phyloP scores from a whole-genome alignment of 1,140 invertebrate species.

The Drosophila grimshawi region DNA sequence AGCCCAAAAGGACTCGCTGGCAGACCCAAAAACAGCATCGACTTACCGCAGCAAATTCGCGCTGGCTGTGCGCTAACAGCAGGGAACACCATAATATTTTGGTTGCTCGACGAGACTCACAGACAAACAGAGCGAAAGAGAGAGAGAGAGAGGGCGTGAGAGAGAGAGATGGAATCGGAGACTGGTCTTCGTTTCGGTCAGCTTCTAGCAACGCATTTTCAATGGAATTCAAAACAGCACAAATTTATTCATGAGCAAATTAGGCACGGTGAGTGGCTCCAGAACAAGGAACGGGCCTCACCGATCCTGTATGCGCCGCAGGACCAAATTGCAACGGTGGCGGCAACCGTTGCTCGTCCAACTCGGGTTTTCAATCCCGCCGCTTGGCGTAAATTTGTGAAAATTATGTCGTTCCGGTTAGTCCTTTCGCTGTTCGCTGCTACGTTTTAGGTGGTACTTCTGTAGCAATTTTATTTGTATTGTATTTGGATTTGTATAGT shows the following conservation, averaged over 20 bases:
- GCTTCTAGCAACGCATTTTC: slow-evolving; percentile 35
- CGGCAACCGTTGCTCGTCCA: slow-evolving; percentile 1
- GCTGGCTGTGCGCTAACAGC: slow-evolving; percentile 73
- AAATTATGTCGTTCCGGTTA: slow-evolving; percentile 83
- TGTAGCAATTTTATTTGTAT: slow-evolving; percentile 83
- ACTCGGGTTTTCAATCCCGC: not conserved
- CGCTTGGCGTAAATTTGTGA: slow-evolving; percentile 70
- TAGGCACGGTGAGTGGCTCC: slow-evolving; percentile 72
- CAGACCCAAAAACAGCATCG: slow-evolving; percentile 62
- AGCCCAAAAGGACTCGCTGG: not conserved
- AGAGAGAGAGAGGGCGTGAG: slow-evolving; percentile 10
- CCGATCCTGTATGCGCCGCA: slow-evolving; percentile 48
- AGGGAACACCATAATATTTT: slow-evolving; percentile 84
- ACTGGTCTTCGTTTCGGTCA: slow-evolving; percentile 9
- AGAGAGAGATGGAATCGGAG: slow-evolving; percentile 2
- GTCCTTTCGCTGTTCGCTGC: slow-evolving; percentile 36
- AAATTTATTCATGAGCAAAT: slow-evolving; percentile 75
- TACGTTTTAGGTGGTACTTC: slow-evolving; percentile 77
- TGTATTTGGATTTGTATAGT: slow-evolving; percentile 77
- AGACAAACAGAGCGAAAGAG: not conserved
- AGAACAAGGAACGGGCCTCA: slow-evolving; percentile 23
- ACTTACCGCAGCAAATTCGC: slow-evolving; percentile 81
- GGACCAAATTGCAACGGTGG: slow-evolving; percentile 55
- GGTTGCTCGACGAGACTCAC: slow-evolving; percentile 62
- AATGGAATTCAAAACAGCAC: slow-evolving; percentile 54